These are phyloP conservation scores for Xiphorhynchus erythropygius DNA, from an alignment of 2,797 vertebrate species.

Conservation along the genomic window DNA sequence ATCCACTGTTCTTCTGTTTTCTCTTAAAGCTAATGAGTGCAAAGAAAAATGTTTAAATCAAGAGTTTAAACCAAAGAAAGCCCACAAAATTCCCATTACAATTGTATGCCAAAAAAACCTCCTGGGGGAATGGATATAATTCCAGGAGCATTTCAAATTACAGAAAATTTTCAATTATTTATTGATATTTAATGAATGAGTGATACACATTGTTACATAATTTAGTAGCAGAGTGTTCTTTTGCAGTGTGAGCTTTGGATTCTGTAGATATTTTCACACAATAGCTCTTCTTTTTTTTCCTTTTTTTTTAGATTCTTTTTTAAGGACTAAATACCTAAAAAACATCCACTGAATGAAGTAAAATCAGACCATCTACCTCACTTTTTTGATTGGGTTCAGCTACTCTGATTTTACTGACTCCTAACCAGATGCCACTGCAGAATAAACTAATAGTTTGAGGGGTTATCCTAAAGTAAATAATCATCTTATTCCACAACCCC, in stretches of 20 bases:
- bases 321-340: not conserved
- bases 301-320: not conserved
- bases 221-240: conserved; percentile 2
- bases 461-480: not conserved
- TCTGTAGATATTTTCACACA: not conserved
- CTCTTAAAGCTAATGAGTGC: not conserved
- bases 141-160: not conserved
- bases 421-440: not conserved
- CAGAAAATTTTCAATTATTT: not conserved
- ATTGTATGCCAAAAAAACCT: not conserved
- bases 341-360: not conserved
- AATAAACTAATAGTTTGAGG: not conserved
- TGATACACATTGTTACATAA: not conserved
- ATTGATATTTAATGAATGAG: not conserved
- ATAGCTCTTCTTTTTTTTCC: not conserved
- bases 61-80: not conserved
- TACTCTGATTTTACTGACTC: not conserved
- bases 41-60: not conserved
- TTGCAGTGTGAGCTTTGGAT: not conserved
- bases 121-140: not conserved
- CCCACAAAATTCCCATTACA: not conserved
- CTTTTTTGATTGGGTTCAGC: not conserved
- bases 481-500: not conserved
- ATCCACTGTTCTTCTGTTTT: not conserved
- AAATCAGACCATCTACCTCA: not conserved